Conservation (phyloP, 2,797 vertebrate genomes). For the Gymnodraco acuticeps region DNA sequence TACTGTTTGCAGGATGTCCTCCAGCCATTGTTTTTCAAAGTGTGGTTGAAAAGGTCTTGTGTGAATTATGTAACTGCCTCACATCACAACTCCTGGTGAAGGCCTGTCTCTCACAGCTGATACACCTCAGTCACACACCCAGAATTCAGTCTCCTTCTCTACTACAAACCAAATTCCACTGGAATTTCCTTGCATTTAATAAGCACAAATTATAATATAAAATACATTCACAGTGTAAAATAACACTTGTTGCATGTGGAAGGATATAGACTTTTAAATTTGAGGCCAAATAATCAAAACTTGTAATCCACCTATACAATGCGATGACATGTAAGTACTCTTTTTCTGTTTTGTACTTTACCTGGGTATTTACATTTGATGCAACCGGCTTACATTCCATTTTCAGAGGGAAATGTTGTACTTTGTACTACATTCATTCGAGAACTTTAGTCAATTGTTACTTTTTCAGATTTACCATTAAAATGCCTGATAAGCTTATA, state of each 20-base stretch:
- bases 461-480: no score
- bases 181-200: background rate
- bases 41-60: conserved; percentile 30
- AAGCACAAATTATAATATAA: background rate
- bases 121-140: background rate
- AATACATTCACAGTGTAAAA: background rate
- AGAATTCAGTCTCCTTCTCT: background rate
- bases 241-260: background rate
- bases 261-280: background rate
- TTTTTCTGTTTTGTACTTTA: no score
- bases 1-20: conserved; percentile 38
- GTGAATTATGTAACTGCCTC: conserved; percentile 41
- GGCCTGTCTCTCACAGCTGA: conserved; percentile 7
- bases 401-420: no score
- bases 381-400: no score
- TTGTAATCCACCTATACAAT: no score
- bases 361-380: no score
- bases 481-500: no score
- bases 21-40: conserved; percentile 11
- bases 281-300: no score
- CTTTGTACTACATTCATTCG: no score
- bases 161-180: background rate
- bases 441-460: no score
- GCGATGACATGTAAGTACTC: no score
- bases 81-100: conserved; percentile 22